phyloP scores from a whole-genome alignment of 2,113 vertebrate genomes.

The Cygnus buccinator region DNA sequence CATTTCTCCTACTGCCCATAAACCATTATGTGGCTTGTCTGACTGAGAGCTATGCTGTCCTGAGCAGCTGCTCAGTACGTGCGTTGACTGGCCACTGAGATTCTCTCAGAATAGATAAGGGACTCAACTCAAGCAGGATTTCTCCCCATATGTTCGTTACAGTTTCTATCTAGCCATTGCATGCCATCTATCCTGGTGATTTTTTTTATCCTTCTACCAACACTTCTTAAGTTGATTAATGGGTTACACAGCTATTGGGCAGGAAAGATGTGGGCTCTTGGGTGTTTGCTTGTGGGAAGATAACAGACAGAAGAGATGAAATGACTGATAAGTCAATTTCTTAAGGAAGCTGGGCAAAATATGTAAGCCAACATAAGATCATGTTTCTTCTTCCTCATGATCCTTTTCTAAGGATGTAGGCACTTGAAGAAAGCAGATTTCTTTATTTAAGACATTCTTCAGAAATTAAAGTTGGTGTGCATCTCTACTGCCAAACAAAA shows the following conservation, averaged over 20 bases:
- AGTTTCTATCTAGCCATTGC: neutral
- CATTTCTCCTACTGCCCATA: neutral
- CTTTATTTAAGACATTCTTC: neutral
- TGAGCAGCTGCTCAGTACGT: neutral
- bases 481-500: neutral
- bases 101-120: neutral
- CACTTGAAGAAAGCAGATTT: neutral
- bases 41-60: neutral
- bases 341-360: constrained; percentile 1
- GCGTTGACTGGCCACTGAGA: neutral
- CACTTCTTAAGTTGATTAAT: neutral
- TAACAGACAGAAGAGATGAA: neutral
- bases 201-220: neutral
- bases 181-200: neutral
- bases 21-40: neutral
- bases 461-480: neutral
- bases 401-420: neutral
- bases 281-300: constrained; percentile 3
- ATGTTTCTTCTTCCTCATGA: neutral
- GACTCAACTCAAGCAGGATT: neutral
- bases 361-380: neutral
- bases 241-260: constrained; percentile 42
- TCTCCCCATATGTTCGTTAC: neutral
- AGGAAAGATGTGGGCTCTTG: constrained; percentile 25
- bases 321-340: constrained; percentile 25